phyloP scores from a whole-genome alignment of 2,797 vertebrate species.

The Stomatorhinus walkeri region DNA sequence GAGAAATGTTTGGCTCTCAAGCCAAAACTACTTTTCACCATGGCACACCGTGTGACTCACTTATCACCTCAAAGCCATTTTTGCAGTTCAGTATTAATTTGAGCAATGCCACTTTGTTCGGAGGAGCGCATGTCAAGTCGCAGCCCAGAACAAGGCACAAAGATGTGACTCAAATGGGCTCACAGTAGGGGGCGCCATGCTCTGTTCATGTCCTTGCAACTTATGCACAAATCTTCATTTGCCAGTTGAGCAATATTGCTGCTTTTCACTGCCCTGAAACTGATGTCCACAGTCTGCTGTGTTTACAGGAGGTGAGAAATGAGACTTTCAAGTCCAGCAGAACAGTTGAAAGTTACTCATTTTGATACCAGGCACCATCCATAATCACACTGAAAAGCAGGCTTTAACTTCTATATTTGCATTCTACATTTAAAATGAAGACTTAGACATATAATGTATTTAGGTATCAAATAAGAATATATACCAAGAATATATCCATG shows the following conservation, averaged over 20 bases:
- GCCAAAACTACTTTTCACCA: neutral
- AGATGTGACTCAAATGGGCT: neutral
- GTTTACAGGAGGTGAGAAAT: neutral
- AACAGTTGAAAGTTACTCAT: neutral
- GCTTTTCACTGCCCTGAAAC: neutral
- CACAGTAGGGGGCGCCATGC: neutral
- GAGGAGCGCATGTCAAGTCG: neutral
- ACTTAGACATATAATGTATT: neutral
- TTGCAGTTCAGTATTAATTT: neutral
- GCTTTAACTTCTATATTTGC: neutral
- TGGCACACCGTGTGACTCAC: neutral
- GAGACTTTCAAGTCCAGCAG: neutral
- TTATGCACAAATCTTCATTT: neutral
- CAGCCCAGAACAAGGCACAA: neutral
- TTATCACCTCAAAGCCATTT: neutral
- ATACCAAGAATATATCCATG: neutral
- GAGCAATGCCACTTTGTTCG: neutral
- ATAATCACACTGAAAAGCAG: neutral
- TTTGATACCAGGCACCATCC: neutral
- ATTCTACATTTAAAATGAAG: neutral
- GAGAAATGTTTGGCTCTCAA: neutral
- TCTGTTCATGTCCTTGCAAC: neutral
- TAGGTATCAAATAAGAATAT: neutral
- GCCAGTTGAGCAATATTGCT: neutral
- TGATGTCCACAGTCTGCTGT: neutral